Evolutionary conservation across 2,888 invertebrate species (phyloP), one percentile per base, ranked within the genome.

Genomic region (Himalopsyche japonica): DNA sequence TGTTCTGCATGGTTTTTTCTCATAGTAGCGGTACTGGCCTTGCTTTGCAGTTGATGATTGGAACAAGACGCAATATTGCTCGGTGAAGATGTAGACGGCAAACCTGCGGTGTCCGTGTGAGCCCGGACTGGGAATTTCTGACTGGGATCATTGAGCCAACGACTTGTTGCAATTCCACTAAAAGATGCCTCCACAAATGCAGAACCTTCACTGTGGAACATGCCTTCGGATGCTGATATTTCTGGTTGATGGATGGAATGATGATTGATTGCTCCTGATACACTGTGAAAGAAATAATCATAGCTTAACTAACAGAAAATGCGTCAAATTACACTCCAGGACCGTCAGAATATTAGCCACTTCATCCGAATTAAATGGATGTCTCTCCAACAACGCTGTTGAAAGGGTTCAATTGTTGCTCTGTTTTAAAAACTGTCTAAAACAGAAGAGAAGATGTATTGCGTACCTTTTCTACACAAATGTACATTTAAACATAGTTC

Each of bases 141-240:
- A 90, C 92, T 92, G 88, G 92, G 92, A 89, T 92, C 92, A 89
- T 92, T 92, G 86, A 92, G 92, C 92, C 92, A 92, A 86, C 92
- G 92, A 89, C 91, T 91, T 87, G 92, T 92, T 30, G 92, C 92
- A 88, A 91, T 91, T 87, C 91, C 90, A 88, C 90, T 90, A 30
- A 89, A 87, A 20, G 85, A 87, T 15, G 86, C 79, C 34, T 81
- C 82, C 4, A 85, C 81, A 27, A 85, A 84, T 15, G 85, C 85
- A 8, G 86, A 83, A 30, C 81, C 81, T 49, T 79, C 48, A 30
- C 84, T 84, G 70, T 86, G 85, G 80, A 84, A 86, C 83, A 85
- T 84, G 79, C 88, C 90, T 47, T 90, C 90, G 4, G 83, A 82
- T 24, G 85, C 84, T 0, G 85, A 83, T 27, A 91, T 88, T 0